These are phyloP conservation scores for Tonatia bakeri DNA, from an alignment of 2,113 vertebrate genomes.

Conservation along the genomic window DNA sequence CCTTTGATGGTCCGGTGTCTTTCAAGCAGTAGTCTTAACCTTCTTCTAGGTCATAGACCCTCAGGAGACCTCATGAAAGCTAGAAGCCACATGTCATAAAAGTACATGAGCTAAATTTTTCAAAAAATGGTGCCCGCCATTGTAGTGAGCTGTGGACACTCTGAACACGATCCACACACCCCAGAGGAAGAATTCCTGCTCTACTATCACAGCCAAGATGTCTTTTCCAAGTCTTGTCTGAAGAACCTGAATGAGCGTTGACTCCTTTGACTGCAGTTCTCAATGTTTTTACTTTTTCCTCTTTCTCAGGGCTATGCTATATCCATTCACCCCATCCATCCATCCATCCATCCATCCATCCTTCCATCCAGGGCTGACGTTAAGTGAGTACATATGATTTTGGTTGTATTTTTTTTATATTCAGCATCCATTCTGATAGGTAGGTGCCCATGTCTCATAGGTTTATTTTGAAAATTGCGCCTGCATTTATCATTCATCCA, in stretches of 20 bases:
- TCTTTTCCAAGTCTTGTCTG: neutral
- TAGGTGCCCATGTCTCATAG: neutral
- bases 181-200: neutral
- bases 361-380: neutral
- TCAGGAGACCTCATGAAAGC: constrained; percentile 32
- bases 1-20: constrained; percentile 39
- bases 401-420: neutral
- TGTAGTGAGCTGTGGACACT: neutral
- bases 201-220: neutral
- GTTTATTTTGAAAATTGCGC: neutral
- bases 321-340: neutral
- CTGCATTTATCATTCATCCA: neutral
- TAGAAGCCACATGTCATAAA: neutral
- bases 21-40: constrained; percentile 59
- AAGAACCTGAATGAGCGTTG: neutral
- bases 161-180: neutral
- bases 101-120: neutral
- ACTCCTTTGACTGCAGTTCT: neutral
- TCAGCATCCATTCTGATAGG: neutral
- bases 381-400: neutral
- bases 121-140: neutral
- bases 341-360: too few species aligned
- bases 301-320: neutral
- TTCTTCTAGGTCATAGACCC: constrained; percentile 46
- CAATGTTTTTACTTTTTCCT: neutral